Evolutionary conservation across 37 sponge, comb jelly and placozoan species (phyloP), one percentile per base, ranked within the genome.

Genomic region (Chondrilla cf. caribensis): DNA sequence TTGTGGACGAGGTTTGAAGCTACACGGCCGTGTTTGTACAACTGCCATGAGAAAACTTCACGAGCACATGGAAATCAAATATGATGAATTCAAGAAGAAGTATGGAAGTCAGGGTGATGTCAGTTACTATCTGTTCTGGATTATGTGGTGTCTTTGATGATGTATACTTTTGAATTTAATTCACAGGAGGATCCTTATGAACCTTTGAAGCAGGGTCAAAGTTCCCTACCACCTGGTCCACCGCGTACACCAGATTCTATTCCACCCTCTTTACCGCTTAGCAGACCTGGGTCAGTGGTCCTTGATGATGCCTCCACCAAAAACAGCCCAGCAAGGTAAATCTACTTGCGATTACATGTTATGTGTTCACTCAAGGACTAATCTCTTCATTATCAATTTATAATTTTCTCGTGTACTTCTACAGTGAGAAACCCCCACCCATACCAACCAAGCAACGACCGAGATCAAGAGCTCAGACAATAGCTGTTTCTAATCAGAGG

Each of bases 1-100:
- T n/a, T 66, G 59, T 55, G 81, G 58, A 31, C 90, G 89, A 33
- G 90, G 82, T 32, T 72, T 93, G 65, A 67, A 55, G 32, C 73
- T 93, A n/a, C 94, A 93, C 36, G 41, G 68, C 1, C 80, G 65
- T 3, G 85, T 88, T 37, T 73, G 90, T 4, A 84, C 94, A 18
- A 88, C 87, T 25, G 82, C 83, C 15, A 89, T 93, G 87, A 81
- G 47, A 43, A 82, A 35, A 0, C 84, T 93, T 17, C 94, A 93
- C 36, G 58, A 85, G 62, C 62, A 84, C 29, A 87, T 93, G 94
- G 94, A 87, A 58, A 83, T 84, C 5, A 71, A 44, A 31, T 83
- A 83, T 47, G 57, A 35, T 9, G 54, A 39, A 38, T 54, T 83
- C 51, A 70, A 38, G n/a, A 54, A 51, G 59, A 71, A 83, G 31